phyloP scores from a whole-genome alignment of 2,797 vertebrate genomes.

The Muraenolepis orangiensis region DNA sequence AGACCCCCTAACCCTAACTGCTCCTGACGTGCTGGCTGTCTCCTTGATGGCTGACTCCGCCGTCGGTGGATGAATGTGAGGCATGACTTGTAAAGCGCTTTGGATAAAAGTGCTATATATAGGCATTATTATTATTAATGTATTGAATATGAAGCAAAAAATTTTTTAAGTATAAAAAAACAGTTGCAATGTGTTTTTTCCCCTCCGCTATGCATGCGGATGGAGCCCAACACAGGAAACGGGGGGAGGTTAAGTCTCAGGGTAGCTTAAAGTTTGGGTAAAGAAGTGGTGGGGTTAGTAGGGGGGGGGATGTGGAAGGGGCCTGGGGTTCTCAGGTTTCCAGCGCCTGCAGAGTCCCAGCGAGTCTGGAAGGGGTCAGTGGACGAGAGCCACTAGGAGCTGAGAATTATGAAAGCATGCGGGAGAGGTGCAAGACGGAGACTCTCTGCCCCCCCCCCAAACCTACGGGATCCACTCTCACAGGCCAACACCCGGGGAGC shows the following conservation, averaged over 20 bases:
- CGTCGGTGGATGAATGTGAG: no score
- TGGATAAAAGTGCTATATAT: no score
- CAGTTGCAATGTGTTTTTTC: background rate
- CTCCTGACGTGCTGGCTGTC: no score
- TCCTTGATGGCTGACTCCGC: no score
- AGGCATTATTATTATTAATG: no score
- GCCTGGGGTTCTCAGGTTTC: slow-evolving; percentile 56
- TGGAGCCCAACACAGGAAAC: background rate
- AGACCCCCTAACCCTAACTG: no score
- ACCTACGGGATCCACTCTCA: slow-evolving; percentile 49
- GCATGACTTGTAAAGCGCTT: no score
- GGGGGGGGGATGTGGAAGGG: slow-evolving; percentile 6
- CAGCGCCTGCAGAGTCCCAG: slow-evolving; percentile 48
- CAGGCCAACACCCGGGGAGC: slow-evolving; percentile 30
- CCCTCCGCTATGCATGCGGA: background rate
- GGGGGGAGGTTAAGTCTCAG: background rate
- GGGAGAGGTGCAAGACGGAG: slow-evolving; percentile 55
- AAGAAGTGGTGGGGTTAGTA: background rate
- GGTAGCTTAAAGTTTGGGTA: slow-evolving; percentile 12
- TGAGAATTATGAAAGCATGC: slow-evolving; percentile 62
- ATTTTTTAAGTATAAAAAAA: background rate
- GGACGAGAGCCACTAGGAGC: slow-evolving; percentile 59
- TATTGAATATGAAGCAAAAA: background rate
- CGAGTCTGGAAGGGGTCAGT: slow-evolving; percentile 50
- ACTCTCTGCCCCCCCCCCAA: slow-evolving; percentile 49